Base-by-base conservation (phyloP, 2,888 invertebrate genomes). In the Ellobium chinense region DNA sequence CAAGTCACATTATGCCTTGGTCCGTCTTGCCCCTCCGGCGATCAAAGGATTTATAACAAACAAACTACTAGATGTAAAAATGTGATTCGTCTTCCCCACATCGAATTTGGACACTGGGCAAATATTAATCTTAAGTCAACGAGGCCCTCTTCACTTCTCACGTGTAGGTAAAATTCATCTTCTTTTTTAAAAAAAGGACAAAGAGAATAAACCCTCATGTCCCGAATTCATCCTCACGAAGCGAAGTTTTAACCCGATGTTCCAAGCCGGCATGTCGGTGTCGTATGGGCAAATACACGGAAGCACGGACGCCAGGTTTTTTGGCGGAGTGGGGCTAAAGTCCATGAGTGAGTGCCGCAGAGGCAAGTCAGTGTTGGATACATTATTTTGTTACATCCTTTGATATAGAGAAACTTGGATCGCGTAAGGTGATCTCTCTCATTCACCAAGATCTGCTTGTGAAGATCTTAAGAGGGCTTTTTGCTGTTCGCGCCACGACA, bases 341-440 rank as follows among this genome's bases (percentile, higher is more conserved):
- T 72, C 27, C 56, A 54, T 37, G 36, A 58, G 24, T 27, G 60
- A 72, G 27, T 60, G n/a, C 37, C 27, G 37, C 24, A 7, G 24
- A 9, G 36, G 72, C 60, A 58, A 60, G 60, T 72, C 27, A 21
- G 18, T 36, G 18, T 72, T 72, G 1, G 72, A 60, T 60, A 72
- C 72, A 72, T 72, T 72, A 72, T 72, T 72, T 72, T 72, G 58
- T 60, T 58, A 60, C 36, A 18, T 21, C 37, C 72, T 72, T 72
- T 72, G 72, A 72, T 36, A 72, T 72, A 60, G 2, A 56, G 36
- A 27, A 27, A 72, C 37, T 60, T 27, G 54, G 27, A 14, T 56
- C 34, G n/a, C 5, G 72, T 56, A 58, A 72, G 54, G 34, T 60
- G 60, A 72, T 72, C 72, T 72, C 36, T 9, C 0, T n/a, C 18